Base-by-base conservation (phyloP, 23 tunicate genomes). In the Trididemnum clinides region DNA sequence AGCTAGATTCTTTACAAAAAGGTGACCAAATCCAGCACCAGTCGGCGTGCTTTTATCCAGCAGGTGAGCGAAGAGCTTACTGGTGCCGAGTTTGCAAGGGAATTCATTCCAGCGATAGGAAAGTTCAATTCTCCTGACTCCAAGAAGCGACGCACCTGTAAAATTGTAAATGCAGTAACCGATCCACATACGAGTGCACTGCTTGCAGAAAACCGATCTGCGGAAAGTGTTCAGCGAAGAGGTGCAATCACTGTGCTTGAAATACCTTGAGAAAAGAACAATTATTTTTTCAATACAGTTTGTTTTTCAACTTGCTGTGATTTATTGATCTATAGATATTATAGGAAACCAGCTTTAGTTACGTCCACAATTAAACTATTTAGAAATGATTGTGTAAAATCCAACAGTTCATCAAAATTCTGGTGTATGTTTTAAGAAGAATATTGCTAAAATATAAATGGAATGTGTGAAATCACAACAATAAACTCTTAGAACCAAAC, bases 1-100 rank as follows among this genome's bases (percentile, higher is more conserved):
- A 78, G 66, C 65, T 78, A 36, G 66, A 50, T 51, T 50, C 22
- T 78, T 37, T 78, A 50, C 28, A 51, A 51, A 78, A n/a, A 54
- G 3, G 83, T 78, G 75, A 10, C 25, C 37, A 66, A 32, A 31
- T 66, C 37, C 10, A 66, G 22, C 75, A 31, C 31, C 37, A 31
- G 37, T 31, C 75, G 37, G 7, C 75, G 75, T 6, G 22, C 7
- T 3, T 29, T 66, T 31, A 66, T 66, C 19, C 75, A 66, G 31
- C 36, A 4, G 25, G 75, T 66, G 75, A 4, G 75, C 7, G 75
- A 66, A 31, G 75, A 66, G 22, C 36, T 66, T 28, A 66, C 75
- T 28, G 75, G 75, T 10, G 10, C 36, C 19, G 12, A 66, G 7
- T 32, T 23, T 66, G 36, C 75, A 10, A 4, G 22, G 7, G 4